Evolutionary conservation across 2,888 invertebrate species (phyloP), one percentile per base, ranked within the genome.

Genomic region (Heterodera filipjevi): DNA sequence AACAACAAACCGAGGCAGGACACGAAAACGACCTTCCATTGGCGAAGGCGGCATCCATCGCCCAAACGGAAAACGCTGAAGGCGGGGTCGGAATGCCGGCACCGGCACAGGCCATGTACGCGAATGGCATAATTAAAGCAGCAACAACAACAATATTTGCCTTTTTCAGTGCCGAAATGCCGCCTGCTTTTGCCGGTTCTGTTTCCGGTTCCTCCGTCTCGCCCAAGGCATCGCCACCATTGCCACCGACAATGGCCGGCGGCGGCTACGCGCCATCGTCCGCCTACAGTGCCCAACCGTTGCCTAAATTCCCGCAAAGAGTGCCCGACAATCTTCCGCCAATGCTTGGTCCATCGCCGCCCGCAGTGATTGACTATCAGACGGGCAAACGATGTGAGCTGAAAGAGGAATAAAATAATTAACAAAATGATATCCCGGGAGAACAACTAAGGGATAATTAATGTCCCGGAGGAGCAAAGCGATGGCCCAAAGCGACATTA

Each of bases 301-400:
- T 79, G 22, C 71, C 81, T 53, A 71, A 80, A 70, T 66, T 73
- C 76, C 73, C 64, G 59, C 73, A 39, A n/a, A 66, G 32, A 22
- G 5, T 64, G 30, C 71, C 76, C 33, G 64, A 81, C 27, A 76
- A 79, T 46, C 39, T 81, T 8, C 82, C 84, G 49, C 86, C 86
- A 46, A 81, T 86, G 71, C 83, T 87, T 30, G 87, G 80, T 12
- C 79, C 84, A 10, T 86, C 86, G 19, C 86, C 87, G 35, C 82
- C 81, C 33, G 83, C 84, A 68, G 82, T 80, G 5, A 82, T 87
- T 77, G 84, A 87, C 80, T 87, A 87, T 71, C 80, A 79, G 32
- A 84, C 83, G 59, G 86, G 87, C 46, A 53, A 73, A 33, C 77
- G 84, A 73, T 49, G 73, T 59, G 76, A 66, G 19, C 39, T 32